Base-by-base conservation (phyloP, 2,797 vertebrate genomes). In the Paedocypris micromegethes region DNA sequence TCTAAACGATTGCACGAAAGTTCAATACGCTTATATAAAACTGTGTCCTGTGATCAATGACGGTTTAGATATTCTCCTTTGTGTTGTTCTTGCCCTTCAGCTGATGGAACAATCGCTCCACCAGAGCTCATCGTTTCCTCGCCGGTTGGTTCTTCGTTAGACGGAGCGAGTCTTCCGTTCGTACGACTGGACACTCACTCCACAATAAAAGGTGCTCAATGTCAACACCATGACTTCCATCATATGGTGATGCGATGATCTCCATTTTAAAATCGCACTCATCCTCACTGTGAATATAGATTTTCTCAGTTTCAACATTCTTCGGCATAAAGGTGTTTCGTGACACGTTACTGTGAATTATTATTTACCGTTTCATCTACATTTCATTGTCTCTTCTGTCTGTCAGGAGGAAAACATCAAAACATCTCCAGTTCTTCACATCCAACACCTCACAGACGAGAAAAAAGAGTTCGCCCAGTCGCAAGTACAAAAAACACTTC, bases 91-190 rank as follows among this genome's bases (percentile, higher is more conserved):
- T 23, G 23, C 59, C 58, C 49, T 60, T 23, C 44, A 91, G 90
- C 59, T 39, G 62, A 66, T 2, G 84, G 80, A 7, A 75, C 87
- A 0, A 79, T 85, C 2, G 86, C 76, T 0, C 87, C 80, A 3
- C 39, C 84, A 0, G 69, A 84, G 52, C 75, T 78, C 58, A 80
- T 77, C 61, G 82, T 79, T 53, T 83, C 85, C 1, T 77, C 81
- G 2, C 87, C 85, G 3, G 73, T 75, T 1, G 84, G 84, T 55
- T 87, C 88, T 41, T 72, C 78, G 63, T 89, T 88, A 7, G 87
- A 88, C 64, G 70, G 72, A 0, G 75, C 80, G 80, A 72, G 72
- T 38, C 61, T 75, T 58, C 75, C 77, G 55, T 67, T 75, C 1
- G 3, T 49, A 5, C 62, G 62, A n/a, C 48, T 46, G 38, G 76